Evolutionary conservation across 2,797 vertebrate genomes (phyloP).

Genomic region (Rhincodon typus): DNA sequence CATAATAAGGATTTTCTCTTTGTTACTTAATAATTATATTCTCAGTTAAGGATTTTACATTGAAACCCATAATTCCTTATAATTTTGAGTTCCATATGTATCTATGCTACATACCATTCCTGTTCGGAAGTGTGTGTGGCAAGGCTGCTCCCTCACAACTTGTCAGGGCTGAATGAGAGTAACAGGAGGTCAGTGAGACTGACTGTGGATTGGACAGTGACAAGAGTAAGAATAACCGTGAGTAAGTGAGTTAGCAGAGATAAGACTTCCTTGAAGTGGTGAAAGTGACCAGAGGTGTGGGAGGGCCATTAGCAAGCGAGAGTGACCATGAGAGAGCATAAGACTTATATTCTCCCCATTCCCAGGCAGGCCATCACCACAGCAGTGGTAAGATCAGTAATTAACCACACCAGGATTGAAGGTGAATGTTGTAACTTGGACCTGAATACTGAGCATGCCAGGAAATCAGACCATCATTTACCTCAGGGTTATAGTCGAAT

Average conservation of each 20-base stretch:
- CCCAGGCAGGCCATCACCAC: background rate
- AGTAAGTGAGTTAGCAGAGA: background rate
- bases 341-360: background rate
- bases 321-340: background rate
- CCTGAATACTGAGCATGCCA: too few relatives aligned
- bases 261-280: background rate
- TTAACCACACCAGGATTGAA: background rate
- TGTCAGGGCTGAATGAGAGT: background rate
- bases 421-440: background rate
- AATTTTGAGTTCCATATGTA: background rate
- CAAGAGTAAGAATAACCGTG: background rate
- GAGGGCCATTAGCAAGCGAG: background rate
- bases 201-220: background rate
- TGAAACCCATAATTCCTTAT: background rate
- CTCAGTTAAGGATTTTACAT: background rate
- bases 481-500: background rate
- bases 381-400: background rate
- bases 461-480: background rate
- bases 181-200: background rate
- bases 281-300: background rate
- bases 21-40: background rate
- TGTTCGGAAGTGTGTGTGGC: background rate
- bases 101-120: background rate
- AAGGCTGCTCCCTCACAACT: background rate
- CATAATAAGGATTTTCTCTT: background rate